Evolutionary conservation across 2,888 invertebrate genomes (phyloP), one percentile per base, ranked within the genome.

Genomic region (Smittia sp.): DNA sequence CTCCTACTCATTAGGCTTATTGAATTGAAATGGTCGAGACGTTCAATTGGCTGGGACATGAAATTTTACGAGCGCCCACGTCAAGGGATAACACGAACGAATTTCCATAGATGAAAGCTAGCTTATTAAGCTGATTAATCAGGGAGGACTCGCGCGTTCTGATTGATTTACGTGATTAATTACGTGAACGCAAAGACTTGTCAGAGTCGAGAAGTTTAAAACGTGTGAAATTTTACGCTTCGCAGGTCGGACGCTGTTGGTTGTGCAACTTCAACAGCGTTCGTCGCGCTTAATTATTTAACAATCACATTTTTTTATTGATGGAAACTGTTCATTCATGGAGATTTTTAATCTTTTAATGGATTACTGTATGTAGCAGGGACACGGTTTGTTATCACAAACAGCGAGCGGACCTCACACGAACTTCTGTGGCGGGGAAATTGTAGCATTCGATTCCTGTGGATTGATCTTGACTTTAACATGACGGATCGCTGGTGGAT

Each of bases 81-180:
- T 22, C 58, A 58, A 58, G 46, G 46, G 46, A 46, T 2, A 32
- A 32, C 32, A 32, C 32, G 32, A 32, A 32, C 9, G 32, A 32
- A 32, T 32, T 32, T 32, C 32, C 9, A 32, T 32, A 32, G 32
- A 32, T 32, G 46, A 46, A 2, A 11, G 11, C 46, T 46, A 27
- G n/a, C 20, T 46, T 52, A 69, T 69, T 27, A 69, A 27, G 15
- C 52, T 41, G 52, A 69, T 54, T 69, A 54, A 7, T 27, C 13
- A 25, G n/a, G 27, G 7, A 25, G 6, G 15, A 52, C 24, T 68
- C 39, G 15, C 22, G 13, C 9, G 41, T 38, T 38, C 25, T 68
- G 68, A 68, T 68, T 68, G 68, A 68, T 68, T 68, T 68, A 46
- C 46, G 68, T 68, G 46, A 68, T 46, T 46, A 68, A 68, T 68